Conservation (phyloP, 2,888 invertebrate species). For the Volucella inflata region DNA sequence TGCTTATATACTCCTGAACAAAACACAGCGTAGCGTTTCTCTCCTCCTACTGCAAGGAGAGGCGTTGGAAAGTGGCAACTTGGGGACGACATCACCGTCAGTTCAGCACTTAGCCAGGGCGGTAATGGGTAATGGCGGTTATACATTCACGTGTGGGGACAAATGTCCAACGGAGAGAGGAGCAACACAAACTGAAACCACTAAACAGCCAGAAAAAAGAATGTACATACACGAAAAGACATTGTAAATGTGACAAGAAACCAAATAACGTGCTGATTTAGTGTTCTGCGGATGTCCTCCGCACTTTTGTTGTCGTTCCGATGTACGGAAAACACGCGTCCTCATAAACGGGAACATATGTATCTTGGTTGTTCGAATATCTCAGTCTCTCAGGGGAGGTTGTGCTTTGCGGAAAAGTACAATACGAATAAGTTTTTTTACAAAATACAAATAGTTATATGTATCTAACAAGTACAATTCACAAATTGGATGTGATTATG, state of each 20-base stretch:
- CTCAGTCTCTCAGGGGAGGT: slow-evolving; percentile 66
- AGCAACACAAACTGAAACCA: slow-evolving; percentile 56
- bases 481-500: no score
- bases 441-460: slow-evolving; percentile 7
- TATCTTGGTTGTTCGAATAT: slow-evolving; percentile 75
- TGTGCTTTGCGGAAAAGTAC: slow-evolving; percentile 28
- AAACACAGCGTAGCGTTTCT: slow-evolving; percentile 32
- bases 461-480: no score
- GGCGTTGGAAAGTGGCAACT: slow-evolving; percentile 51
- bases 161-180: slow-evolving; percentile 62
- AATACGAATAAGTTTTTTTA: slow-evolving; percentile 46
- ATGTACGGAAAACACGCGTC: slow-evolving; percentile 75
- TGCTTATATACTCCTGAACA: slow-evolving; percentile 52
- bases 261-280: slow-evolving; percentile 78
- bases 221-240: slow-evolving; percentile 75
- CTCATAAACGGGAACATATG: slow-evolving; percentile 77
- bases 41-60: slow-evolving; percentile 12
- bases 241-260: slow-evolving; percentile 77
- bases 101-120: slow-evolving; percentile 64
- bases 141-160: slow-evolving; percentile 59
- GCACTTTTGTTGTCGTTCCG: slow-evolving; percentile 73
- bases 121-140: slow-evolving; percentile 74
- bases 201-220: slow-evolving; percentile 72
- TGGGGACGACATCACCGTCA: slow-evolving; percentile 45
- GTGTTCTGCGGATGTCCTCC: slow-evolving; percentile 76